These are phyloP conservation scores for Erinaceus europaeus DNA, from an alignment of 2,113 vertebrate species.

Conservation along the genomic window DNA sequence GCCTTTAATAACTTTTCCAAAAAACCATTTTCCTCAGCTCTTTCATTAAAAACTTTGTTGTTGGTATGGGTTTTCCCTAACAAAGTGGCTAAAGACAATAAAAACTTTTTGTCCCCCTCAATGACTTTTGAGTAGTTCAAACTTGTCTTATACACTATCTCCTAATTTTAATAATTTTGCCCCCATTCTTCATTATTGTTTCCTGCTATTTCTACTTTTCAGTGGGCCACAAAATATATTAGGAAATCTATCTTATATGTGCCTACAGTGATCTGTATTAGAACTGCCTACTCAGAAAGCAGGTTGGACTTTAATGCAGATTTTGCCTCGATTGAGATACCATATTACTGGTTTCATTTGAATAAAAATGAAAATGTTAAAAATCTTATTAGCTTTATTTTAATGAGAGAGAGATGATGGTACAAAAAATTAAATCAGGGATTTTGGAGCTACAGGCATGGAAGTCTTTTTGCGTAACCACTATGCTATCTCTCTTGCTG, in stretches of 20 bases:
- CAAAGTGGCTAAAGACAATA: too few species aligned
- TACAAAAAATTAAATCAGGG: too few species aligned
- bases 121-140: too few species aligned
- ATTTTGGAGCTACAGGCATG: too few species aligned
- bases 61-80: too few species aligned
- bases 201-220: neutral
- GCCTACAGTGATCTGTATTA: neutral
- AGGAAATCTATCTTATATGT: neutral
- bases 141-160: too few species aligned
- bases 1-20: too few species aligned
- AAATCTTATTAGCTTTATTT: too few species aligned
- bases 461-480: too few species aligned
- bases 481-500: too few species aligned
- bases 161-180: neutral
- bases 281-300: neutral
- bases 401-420: too few species aligned
- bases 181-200: neutral
- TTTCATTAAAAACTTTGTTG: neutral
- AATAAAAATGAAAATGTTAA: too few species aligned
- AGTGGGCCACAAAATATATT: neutral
- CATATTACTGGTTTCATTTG: neutral
- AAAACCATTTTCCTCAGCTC: neutral
- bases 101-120: neutral
- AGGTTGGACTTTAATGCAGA: neutral
- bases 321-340: neutral